These are phyloP conservation scores for Drosophila nigrodunni DNA, from an alignment of 1,140 invertebrate species.

Conservation along the genomic window DNA sequence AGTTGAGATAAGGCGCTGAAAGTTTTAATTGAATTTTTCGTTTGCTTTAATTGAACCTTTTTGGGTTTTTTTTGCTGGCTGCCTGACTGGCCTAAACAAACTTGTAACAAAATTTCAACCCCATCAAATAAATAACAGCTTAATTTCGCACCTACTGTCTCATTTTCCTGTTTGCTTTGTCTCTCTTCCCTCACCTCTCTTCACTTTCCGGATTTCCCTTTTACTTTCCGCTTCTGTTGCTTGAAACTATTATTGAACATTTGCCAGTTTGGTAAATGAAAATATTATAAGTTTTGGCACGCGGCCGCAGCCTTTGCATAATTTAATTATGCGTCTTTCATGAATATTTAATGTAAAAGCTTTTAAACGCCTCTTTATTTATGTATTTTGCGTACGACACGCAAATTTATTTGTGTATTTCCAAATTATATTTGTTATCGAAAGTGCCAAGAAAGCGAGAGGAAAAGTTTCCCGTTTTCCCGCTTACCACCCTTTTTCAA, in stretches of 20 bases:
- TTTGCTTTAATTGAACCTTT: slow-evolving; percentile 29
- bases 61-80: slow-evolving; percentile 3
- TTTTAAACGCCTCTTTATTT: slow-evolving; percentile 73
- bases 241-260: slow-evolving; percentile 61
- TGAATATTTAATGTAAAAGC: slow-evolving; percentile 77
- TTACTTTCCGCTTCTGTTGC: slow-evolving; percentile 22
- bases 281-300: slow-evolving; percentile 79
- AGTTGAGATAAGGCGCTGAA: slow-evolving; percentile 40
- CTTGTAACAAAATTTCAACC: slow-evolving; percentile 22
- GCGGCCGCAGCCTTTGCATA: slow-evolving; percentile 72
- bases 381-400: slow-evolving; percentile 62
- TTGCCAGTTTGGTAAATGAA: slow-evolving; percentile 77
- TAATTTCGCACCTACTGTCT: slow-evolving; percentile 17
- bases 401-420: slow-evolving; percentile 34
- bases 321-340: slow-evolving; percentile 73
- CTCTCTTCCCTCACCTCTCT: not conserved
- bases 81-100: slow-evolving; percentile 21
- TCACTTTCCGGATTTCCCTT: not conserved
- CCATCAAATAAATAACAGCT: slow-evolving; percentile 35
- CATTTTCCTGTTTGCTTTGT: too few relatives aligned
- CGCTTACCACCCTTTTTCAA: slow-evolving; percentile 14
- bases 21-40: slow-evolving; percentile 56
- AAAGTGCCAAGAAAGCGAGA: slow-evolving; percentile 43
- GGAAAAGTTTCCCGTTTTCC: not conserved
- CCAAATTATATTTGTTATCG: slow-evolving; percentile 68